Conservation (phyloP, 2,888 invertebrate species). For the Pogonocherus hispidulus region DNA sequence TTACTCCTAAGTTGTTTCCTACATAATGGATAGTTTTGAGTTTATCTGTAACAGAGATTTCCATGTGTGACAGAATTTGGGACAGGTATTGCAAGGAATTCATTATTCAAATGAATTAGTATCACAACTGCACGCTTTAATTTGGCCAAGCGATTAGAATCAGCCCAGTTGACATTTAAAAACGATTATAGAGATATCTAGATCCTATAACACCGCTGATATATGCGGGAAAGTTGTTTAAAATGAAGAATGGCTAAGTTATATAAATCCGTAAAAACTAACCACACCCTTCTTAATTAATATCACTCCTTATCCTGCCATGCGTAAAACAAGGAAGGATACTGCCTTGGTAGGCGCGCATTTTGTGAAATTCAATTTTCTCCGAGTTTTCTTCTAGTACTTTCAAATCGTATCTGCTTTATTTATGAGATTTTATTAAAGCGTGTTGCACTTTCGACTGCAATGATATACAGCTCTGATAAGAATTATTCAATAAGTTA, state of each 20-base stretch:
- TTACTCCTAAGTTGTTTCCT: background rate
- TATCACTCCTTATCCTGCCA: slow-evolving; percentile 48
- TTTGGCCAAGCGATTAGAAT: slow-evolving; percentile 58
- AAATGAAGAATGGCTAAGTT: slow-evolving; percentile 57
- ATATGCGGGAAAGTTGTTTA: slow-evolving; percentile 66
- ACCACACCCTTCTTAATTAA: slow-evolving; percentile 14
- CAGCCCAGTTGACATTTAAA: slow-evolving; percentile 62
- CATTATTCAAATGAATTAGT: slow-evolving; percentile 39
- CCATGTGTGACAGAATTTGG: background rate
- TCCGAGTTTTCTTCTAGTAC: slow-evolving; percentile 51
- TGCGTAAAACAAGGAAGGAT: slow-evolving; percentile 48
- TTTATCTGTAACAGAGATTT: background rate
- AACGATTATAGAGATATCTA: slow-evolving; percentile 59
- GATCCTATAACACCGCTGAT: slow-evolving; percentile 60
- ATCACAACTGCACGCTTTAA: slow-evolving; percentile 48
- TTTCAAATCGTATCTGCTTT: slow-evolving; percentile 56
- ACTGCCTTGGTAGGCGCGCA: slow-evolving; percentile 55
- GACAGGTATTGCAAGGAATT: background rate
- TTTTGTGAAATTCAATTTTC: slow-evolving; percentile 53
- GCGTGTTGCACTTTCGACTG: slow-evolving; percentile 45
- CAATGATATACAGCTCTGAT: slow-evolving; percentile 32
- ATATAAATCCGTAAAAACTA: slow-evolving; percentile 2
- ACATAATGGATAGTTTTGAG: background rate
- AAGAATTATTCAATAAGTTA: slow-evolving; percentile 5
- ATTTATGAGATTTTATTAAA: slow-evolving; percentile 39